phyloP scores from a whole-genome alignment of 2,888 invertebrate genomes.

The Apodemia mormo region DNA sequence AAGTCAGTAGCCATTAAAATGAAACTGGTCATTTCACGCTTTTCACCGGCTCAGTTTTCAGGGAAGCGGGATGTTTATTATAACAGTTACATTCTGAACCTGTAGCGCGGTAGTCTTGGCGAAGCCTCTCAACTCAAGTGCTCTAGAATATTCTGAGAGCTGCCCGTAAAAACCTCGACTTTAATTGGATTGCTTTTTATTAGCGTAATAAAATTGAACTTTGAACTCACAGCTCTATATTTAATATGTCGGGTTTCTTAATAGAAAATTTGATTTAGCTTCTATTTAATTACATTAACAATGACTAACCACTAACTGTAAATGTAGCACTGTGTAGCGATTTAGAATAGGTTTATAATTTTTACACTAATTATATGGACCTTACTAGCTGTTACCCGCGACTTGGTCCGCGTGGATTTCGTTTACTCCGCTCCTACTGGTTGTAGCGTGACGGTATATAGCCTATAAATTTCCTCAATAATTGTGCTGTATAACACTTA shows the following conservation, averaged over 20 bases:
- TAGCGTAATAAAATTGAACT: constrained; percentile 77
- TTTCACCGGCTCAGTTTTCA: background rate
- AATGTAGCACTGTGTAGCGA: no score
- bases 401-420: no score
- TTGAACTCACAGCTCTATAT: constrained; percentile 48
- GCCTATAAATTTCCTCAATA: no score
- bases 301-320: no score
- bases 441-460: no score
- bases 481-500: no score
- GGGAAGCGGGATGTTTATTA: constrained; percentile 30
- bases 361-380: no score
- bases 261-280: background rate
- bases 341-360: no score
- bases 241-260: constrained; percentile 45
- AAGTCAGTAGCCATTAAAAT: background rate
- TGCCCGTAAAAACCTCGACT: constrained; percentile 65
- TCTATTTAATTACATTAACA: background rate
- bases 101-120: constrained; percentile 46
- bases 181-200: constrained; percentile 79
- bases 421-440: no score
- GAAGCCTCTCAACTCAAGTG: constrained; percentile 53
- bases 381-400: no score
- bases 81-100: constrained; percentile 56
- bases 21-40: background rate
- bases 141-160: constrained; percentile 50